Evolutionary conservation across 2,797 vertebrate genomes (phyloP).

Genomic region (Galaxias olidus): DNA sequence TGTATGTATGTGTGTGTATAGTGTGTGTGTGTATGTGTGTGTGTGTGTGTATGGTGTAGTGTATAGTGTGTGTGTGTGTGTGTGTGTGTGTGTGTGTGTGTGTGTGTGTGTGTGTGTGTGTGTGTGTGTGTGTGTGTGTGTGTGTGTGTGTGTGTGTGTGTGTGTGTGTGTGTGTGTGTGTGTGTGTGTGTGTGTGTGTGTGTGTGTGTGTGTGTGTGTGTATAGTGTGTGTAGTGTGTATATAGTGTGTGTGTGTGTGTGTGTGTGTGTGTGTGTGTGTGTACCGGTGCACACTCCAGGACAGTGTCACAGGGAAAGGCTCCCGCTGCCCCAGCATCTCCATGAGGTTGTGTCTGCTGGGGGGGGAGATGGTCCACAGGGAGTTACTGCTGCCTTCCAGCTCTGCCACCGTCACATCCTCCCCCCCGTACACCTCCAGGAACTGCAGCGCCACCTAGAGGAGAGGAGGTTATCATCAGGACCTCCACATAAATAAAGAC

Average conservation of each 20-base stretch:
- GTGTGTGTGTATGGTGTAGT: too few relatives aligned
- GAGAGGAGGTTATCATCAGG: background rate
- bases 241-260: too few relatives aligned
- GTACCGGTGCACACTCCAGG: conserved; percentile 92
- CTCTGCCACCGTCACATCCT: conserved; percentile 89
- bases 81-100: too few relatives aligned
- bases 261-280: background rate
- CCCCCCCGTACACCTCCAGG: conserved; percentile 85
- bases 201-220: too few relatives aligned
- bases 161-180: background rate
- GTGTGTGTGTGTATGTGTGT: too few relatives aligned
- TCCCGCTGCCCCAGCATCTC: conserved; percentile 75
- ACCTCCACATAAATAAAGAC: too few relatives aligned
- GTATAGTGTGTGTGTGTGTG: too few relatives aligned
- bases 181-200: conserved; percentile 23
- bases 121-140: background rate
- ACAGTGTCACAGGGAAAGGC: conserved; percentile 88
- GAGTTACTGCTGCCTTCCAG: conserved; percentile 94
- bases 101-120: too few relatives aligned
- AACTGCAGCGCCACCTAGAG: conserved; percentile 89
- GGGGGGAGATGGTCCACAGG: conserved; percentile 95
- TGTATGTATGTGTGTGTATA: too few relatives aligned
- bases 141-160: too few relatives aligned
- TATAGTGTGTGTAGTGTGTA: background rate
- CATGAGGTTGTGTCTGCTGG: conserved; percentile 89